phyloP scores from a whole-genome alignment of 1,140 invertebrate species.

The Brachionus koreanus region DNA sequence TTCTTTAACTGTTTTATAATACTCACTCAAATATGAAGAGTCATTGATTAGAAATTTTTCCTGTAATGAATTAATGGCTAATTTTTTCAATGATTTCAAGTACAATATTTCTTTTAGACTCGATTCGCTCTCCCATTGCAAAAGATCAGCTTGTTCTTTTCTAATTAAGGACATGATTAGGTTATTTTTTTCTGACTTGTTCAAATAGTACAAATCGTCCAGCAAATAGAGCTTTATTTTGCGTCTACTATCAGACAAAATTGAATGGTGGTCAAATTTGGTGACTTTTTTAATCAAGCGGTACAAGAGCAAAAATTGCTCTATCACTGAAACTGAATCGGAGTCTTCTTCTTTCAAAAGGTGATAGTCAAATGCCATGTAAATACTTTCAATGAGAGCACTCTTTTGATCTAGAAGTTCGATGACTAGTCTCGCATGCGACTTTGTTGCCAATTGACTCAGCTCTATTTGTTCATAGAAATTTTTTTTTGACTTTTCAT shows the following conservation, averaged over 20 bases:
- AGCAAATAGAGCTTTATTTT: slow-evolving; percentile 38
- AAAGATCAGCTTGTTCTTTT: slow-evolving; percentile 38
- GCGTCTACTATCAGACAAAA: neutral
- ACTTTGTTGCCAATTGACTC: neutral
- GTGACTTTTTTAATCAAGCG: neutral
- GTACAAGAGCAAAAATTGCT: neutral
- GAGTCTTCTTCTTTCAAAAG: neutral
- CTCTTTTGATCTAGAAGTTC: neutral
- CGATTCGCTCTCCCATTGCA: slow-evolving; percentile 29
- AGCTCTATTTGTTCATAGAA: neutral
- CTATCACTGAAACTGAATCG: neutral
- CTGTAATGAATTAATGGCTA: slow-evolving; percentile 40
- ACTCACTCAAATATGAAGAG: neutral
- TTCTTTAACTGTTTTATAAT: neutral
- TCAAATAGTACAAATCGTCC: slow-evolving; percentile 24
- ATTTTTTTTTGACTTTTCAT: slow-evolving; percentile 9
- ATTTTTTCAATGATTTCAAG: slow-evolving; percentile 40
- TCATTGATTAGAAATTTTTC: slow-evolving; percentile 15
- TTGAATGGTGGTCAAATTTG: neutral
- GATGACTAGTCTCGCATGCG: neutral
- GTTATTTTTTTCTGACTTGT: slow-evolving; percentile 27
- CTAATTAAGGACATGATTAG: slow-evolving; percentile 19
- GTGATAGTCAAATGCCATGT: neutral
- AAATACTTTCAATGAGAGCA: neutral
- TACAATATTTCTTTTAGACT: slow-evolving; percentile 38